Base-by-base conservation (phyloP, 1,140 invertebrate genomes). In the Caenorhabditis inopinata region DNA sequence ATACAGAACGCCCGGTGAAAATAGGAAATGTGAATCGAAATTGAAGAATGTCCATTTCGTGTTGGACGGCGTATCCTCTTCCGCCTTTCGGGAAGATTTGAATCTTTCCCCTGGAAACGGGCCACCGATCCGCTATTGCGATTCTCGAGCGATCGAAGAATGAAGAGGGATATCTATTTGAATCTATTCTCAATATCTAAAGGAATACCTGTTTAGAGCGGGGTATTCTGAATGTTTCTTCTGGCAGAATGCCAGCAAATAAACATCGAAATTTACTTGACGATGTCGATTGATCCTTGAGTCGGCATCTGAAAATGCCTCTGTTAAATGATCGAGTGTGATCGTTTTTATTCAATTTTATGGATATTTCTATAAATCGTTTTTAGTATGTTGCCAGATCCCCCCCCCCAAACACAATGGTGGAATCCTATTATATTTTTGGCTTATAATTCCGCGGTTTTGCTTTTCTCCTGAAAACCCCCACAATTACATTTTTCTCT, bases 31-130 rank as follows among this genome's bases (percentile, higher is more conserved):
- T 68, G 11, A 68, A 38, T 68, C 6, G 32, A 21, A 68, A 32
- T n/a, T n/a, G n/a, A 21, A 42, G 25, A 32, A 14, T 58, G 58
- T 68, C 38, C 58, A 68, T 68, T 38, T 29, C 38, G 58, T 68
- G 58, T 68, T 68, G 58, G 35, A 68, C 38, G 32, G 35, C 32
- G 58, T 68, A 68, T 68, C 58, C 58, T 38, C 38, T n/a, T 35
- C n/a, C n/a, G 6, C 51, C 6, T 32, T 29, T 58, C 51, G 2
- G n/a, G n/a, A 58, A 68, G 58, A 68, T 68, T 68, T 21, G 7
- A 68, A 68, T 68, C 58, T 68, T 38, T 68, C 21, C n/a, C 51
- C 29, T 68, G 58, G 58, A 68, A 68, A 68, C 58, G 32, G 58
- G 58, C 58, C 58, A 68, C 32, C 58, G 58, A 68, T 68, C 58